Conservation (phyloP, 2,797 vertebrate species). For the Scomberomorus guttatus region DNA sequence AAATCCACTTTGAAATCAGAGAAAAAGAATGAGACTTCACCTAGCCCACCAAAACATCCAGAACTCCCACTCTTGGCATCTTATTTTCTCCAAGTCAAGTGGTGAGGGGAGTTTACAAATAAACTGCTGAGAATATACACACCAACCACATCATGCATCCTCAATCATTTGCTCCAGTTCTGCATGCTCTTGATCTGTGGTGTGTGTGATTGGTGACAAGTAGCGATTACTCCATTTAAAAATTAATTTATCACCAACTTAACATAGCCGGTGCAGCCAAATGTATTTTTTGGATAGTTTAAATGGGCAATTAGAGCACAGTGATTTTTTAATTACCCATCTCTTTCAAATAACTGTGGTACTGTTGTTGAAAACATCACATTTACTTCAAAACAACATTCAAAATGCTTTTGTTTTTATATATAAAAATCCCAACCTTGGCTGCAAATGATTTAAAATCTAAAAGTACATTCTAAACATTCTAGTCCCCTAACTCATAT, state of each 20-base stretch:
- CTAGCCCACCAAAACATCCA: not conserved
- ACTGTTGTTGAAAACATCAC: not conserved
- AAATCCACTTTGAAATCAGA: conserved; percentile 6
- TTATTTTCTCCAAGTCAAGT: not conserved
- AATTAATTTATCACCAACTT: not conserved
- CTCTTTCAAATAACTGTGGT: not conserved
- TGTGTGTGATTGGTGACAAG: not conserved
- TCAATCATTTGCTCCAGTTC: not conserved
- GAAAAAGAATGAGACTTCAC: not conserved
- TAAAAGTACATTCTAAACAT: too few relatives aligned
- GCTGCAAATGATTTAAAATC: not conserved
- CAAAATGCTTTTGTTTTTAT: not conserved
- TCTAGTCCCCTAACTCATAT: not conserved
- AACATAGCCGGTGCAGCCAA: not conserved
- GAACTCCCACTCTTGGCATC: not conserved
- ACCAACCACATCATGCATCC: not conserved
- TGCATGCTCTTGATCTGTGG: not conserved
- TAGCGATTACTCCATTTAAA: conserved; percentile 5
- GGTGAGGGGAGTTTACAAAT: not conserved
- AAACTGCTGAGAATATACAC: too few relatives aligned
- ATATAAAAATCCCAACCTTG: not conserved
- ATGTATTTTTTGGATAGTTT: conserved; percentile 2
- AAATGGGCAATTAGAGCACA: not conserved
- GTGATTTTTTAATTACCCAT: conserved; percentile 1
- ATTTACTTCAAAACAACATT: too few relatives aligned